Evolutionary conservation across 2,113 vertebrate species (phyloP), one percentile per base, ranked within the genome.

Genomic region (Corythoichthys haematopterus): DNA sequence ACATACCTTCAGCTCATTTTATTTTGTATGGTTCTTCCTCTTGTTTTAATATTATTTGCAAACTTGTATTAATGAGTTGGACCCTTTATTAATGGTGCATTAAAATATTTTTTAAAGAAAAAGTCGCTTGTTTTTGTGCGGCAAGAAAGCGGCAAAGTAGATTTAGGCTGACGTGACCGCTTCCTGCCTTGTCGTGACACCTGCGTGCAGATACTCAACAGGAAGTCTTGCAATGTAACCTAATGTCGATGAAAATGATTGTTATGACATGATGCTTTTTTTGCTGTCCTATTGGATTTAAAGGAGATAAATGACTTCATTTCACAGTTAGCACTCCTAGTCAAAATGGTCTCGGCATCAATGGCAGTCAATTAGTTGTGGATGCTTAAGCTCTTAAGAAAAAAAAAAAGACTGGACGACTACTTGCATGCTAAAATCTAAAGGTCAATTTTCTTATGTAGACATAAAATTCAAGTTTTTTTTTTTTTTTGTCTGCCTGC

Each of bases 71-170:
- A 92, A 93, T 92, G 88, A 89, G 91, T 93, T 92, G 86, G 85
- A 92, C 86, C 87, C 91, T 93, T 93, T 92, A 93, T 93, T 92
- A 92, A 92, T 93, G 92, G 90, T 92, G 90, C 90, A 93, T 92
- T 93, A 93, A 93, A 93, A 89, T 93, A 93, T 93, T 93, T 93
- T 93, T 92, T 89, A 92, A 90, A 91, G 91, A 91, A 91, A 80
- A 52, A 75, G 12, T 16, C 1, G 65, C 20, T 3, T 51, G 51
- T 10, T 68, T 13, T 71, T 51, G 16, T 20, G 37, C 3, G 2
- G 15, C 14, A 40, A 43, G 16, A 11, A 0, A 1, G 20, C 6
- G 16, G 36, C 13, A 15, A n/a, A 43, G 9, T 20, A 20, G 60
- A 46, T 46, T 5, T 14, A 28, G 40, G 10, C 28, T 7, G 5